Evolutionary conservation across 2,888 invertebrate species (phyloP), one percentile per base, ranked within the genome.

Genomic region (Nowickia ferox): DNA sequence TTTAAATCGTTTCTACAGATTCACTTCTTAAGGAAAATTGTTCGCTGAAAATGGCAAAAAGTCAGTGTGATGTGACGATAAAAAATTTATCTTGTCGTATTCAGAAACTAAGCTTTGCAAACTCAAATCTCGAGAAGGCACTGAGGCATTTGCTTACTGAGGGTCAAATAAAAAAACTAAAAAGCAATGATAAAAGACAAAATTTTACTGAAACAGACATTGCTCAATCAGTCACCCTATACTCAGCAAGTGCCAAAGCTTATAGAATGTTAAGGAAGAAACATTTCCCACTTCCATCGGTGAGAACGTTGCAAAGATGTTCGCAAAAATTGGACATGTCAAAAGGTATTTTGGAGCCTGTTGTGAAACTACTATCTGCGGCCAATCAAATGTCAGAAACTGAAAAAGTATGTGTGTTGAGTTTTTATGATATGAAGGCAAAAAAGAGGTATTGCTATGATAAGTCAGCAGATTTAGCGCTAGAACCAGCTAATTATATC

Each of bases 381-480:
- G 53, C 53, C 17, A 46, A 13, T 11, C 46, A 46, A 46, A 46
- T 46, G 46, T 46, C 46, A 11, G 55, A 48, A 40, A 46, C 44
- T 1, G 17, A 78, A 66, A 81, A 78, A 13, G 11, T 85, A 57
- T 81, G 81, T 59, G 74, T 85, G 1, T 57, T 85, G 2, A 81
- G 77, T 48, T 81, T 81, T 61, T 81, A 81, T 44, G 80, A 81
- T 1, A 46, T 46, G 13, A 46, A 11, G 46, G 5, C 22, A 22
- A 22, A 22, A 22, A 22, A 22, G 22, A 40, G 40, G 48, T 84
- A 81, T 19, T 84, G 80, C 22, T 84, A 81, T 55, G 80, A 84
- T 11, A 75, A 65, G 68, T 11, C 71, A 15, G 51, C 72, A 17
- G 84, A 77, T 42, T 63, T 74, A 9, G 61, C 61, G 17, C 46